Evolutionary conservation across 1,140 invertebrate genomes (phyloP), one percentile per base, ranked within the genome.

Genomic region (Coelopa frigida): DNA sequence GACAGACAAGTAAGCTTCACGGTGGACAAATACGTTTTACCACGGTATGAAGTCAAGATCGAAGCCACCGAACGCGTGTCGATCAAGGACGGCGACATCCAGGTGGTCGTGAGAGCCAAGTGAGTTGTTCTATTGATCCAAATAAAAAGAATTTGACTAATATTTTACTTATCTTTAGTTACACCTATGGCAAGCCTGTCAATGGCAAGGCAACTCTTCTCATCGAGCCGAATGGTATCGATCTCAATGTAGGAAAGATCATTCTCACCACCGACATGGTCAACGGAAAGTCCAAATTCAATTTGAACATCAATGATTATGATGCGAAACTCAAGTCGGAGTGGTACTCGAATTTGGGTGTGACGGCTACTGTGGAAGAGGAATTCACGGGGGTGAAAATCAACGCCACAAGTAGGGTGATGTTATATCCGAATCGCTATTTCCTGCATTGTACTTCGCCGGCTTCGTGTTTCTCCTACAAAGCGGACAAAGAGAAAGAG

Each of bases 41-140:
- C 94, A 1, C 93, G 94, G 57, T 96, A 93, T 70, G 80, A 92
- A 58, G 83, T 97, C 20, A 78, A 80, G 0, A 78, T 95, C 37
- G 78, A 87, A 38, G 77, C 87, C 3, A 85, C 89, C 1, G 73
- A 83, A 47, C 87, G 91, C 63, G 76, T 85, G 1, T 83, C 87
- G 1, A 90, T 92, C 60, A 83, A 82, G 52, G 83, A 90, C 48
- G 82, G 83, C 15, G 79, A 81, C 45, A 77, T 95, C 33, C 75
- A 75, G 3, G 82, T 84, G 2, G 85, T 84, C 26, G 75, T 96
- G 3, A 80, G 82, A 44, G 87, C 91, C 7, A 88, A 84, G 60
- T 68, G n/a, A n/a, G n/a, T n/a, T n/a, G n/a, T n/a, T n/a, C n/a
- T n/a, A n/a, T n/a, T n/a, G n/a, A n/a, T n/a, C n/a, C n/a, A n/a